These are phyloP conservation scores for Leptinotarsa texana DNA, from an alignment of 1,140 invertebrate species.

Conservation along the genomic window DNA sequence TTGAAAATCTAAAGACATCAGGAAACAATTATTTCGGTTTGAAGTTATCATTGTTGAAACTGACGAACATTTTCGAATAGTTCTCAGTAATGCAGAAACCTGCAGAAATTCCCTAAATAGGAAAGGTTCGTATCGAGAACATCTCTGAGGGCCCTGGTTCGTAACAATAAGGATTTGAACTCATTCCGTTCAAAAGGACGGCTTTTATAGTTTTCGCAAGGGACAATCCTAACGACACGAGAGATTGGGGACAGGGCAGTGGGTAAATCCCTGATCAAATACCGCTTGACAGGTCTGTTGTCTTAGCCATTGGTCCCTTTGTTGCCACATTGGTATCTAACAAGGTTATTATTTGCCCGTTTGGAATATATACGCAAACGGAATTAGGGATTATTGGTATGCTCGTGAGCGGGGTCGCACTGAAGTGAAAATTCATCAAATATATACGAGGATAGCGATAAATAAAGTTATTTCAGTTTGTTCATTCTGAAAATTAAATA, in stretches of 20 bases:
- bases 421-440: background rate
- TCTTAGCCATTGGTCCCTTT: conserved; percentile 17
- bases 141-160: too few species aligned
- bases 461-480: too few species aligned
- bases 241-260: background rate
- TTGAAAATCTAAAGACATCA: too few species aligned
- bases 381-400: background rate
- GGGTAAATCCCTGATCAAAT: conserved; percentile 1
- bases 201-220: conserved; percentile 8
- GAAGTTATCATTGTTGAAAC: too few species aligned
- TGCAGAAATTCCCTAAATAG: too few species aligned
- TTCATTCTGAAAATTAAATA: too few species aligned
- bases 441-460: too few species aligned
- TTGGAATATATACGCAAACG: background rate
- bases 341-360: conserved; percentile 14
- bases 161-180: background rate
- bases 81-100: too few species aligned
- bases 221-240: background rate
- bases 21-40: too few species aligned
- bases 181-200: background rate
- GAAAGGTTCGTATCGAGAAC: too few species aligned
- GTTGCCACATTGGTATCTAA: conserved; percentile 20
- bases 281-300: conserved; percentile 23
- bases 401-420: background rate
- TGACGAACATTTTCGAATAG: too few species aligned